Evolutionary conservation across 2,888 invertebrate genomes (phyloP).

Genomic region (Acleris laterana): DNA sequence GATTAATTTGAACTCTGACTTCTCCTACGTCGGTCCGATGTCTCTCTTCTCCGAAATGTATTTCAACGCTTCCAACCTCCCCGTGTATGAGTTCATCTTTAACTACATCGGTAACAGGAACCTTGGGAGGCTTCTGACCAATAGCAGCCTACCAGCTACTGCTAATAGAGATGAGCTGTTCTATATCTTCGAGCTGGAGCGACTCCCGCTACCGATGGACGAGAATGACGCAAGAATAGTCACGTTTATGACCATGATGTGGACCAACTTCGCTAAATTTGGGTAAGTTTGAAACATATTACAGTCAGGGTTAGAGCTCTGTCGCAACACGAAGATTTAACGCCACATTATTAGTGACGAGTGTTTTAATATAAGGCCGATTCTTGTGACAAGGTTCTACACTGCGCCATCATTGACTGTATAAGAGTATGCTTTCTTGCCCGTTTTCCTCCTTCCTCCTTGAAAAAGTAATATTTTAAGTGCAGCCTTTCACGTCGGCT

Average conservation of each 20-base stretch:
- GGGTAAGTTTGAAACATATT: constrained; percentile 59
- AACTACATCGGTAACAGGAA: constrained; percentile 73
- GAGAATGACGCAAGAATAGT: constrained; percentile 75
- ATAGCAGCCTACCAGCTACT: constrained; percentile 68
- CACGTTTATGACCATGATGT: constrained; percentile 78
- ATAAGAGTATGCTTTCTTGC: too few relatives aligned
- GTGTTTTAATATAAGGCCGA: too few relatives aligned
- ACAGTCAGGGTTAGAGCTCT: not conserved
- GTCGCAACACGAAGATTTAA: too few relatives aligned
- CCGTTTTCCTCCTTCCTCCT: too few relatives aligned
- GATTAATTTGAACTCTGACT: constrained; percentile 74
- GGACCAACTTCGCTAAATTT: constrained; percentile 78
- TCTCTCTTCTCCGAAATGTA: constrained; percentile 67
- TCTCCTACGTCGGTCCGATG: constrained; percentile 72
- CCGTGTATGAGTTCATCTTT: constrained; percentile 68
- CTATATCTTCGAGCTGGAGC: constrained; percentile 72
- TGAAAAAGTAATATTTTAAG: too few relatives aligned
- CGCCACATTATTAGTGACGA: too few relatives aligned
- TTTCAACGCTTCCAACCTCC: constrained; percentile 56
- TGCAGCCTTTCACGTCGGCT: too few relatives aligned
- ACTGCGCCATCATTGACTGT: too few relatives aligned
- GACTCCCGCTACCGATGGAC: constrained; percentile 68
- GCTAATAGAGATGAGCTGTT: constrained; percentile 70
- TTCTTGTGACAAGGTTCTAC: too few relatives aligned
- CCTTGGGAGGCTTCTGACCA: constrained; percentile 68